A percentile compares a stretch with the other conserved stretches of the same genome.
phyloP scores from a whole-genome alignment of 2,888 invertebrate genomes.

The Tortrix viridana region DNA sequence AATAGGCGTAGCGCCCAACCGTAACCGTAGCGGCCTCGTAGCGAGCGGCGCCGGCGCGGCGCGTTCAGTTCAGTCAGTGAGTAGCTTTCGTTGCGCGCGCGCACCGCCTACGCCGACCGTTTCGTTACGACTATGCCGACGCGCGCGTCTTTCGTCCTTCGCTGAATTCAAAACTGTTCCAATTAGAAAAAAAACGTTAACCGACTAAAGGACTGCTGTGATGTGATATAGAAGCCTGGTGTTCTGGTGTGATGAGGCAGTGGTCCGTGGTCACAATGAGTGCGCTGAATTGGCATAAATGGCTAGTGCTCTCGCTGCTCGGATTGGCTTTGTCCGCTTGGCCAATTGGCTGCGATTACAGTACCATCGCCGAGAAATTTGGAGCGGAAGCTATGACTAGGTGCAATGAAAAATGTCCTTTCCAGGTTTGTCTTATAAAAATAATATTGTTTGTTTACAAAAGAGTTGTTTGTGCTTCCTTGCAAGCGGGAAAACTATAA shows the following conservation, averaged over 20 bases:
- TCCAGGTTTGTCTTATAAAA: conserved; percentile 68
- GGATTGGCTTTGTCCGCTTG: conserved; percentile 84
- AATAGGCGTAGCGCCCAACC: conserved; percentile 72
- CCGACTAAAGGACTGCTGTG: conserved; percentile 35
- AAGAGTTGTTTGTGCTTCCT: too few relatives aligned
- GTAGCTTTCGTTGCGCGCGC: conserved; percentile 75
- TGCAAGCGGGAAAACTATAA: too few relatives aligned
- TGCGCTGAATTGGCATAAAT: conserved; percentile 82
- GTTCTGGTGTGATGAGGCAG: conserved; percentile 57
- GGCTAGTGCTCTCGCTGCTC: conserved; percentile 80
- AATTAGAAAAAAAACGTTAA: conserved; percentile 2
- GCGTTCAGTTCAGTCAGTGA: conserved; percentile 60
- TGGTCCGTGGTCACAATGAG: conserved; percentile 72
- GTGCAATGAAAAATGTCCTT: conserved; percentile 82
- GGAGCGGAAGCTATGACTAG: conserved; percentile 81
- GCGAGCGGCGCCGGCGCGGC: conserved; percentile 50
- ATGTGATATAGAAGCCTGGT: conserved; percentile 54
- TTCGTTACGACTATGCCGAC: conserved; percentile 50
- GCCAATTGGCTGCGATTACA: conserved; percentile 83
- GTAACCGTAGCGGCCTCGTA: conserved; percentile 61
- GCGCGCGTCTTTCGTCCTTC: conserved; percentile 44
- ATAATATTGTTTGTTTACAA: conserved; percentile 6
- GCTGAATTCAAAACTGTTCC: not conserved
- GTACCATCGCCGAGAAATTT: conserved; percentile 82
- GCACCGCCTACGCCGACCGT: conserved; percentile 51